Evolutionary conservation across 2,797 vertebrate genomes (phyloP).

Genomic region (Microctenopoma lineatum): DNA sequence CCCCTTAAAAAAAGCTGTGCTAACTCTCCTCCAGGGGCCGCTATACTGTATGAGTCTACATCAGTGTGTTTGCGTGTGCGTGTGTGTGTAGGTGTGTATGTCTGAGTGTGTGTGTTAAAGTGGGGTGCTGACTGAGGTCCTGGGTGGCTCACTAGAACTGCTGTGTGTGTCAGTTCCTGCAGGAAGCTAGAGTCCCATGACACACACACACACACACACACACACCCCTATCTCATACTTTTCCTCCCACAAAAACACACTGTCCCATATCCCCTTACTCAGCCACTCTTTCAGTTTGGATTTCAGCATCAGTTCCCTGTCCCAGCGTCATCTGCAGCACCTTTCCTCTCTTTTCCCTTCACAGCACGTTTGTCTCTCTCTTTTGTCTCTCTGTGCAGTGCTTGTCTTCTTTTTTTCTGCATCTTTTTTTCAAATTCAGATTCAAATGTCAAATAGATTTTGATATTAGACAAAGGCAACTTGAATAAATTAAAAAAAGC

Average conservation of each 20-base stretch:
- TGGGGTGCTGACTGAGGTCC: constrained; percentile 86
- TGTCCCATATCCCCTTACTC: constrained; percentile 73
- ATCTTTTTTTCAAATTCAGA: too few relatives aligned
- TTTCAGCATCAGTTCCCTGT: constrained; percentile 46
- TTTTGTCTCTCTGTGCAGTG: too few relatives aligned
- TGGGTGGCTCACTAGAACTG: constrained; percentile 84
- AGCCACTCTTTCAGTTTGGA: constrained; percentile 73
- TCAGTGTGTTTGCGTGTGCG: constrained; percentile 31
- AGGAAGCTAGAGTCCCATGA: constrained; percentile 82
- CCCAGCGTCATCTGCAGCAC: constrained; percentile 53
- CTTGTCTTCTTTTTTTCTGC: too few relatives aligned
- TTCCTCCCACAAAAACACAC: constrained; percentile 65
- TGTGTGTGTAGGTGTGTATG: constrained; percentile 23
- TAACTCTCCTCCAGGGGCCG: constrained; percentile 77
- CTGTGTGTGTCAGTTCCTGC: constrained; percentile 85
- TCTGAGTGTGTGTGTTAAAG: constrained; percentile 43
- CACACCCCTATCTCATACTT: constrained; percentile 54
- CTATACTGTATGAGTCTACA: constrained; percentile 12
- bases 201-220: constrained; percentile 47
- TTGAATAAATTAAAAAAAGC: too few relatives aligned
- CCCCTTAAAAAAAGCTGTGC: constrained; percentile 52
- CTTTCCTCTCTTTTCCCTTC: constrained; percentile 33
- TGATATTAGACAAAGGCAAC: too few relatives aligned
- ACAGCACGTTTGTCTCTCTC: constrained; percentile 21
- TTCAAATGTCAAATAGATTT: too few relatives aligned